phyloP scores from a whole-genome alignment of 2,113 vertebrate species.

The Protobothrops mucrosquamatus region DNA sequence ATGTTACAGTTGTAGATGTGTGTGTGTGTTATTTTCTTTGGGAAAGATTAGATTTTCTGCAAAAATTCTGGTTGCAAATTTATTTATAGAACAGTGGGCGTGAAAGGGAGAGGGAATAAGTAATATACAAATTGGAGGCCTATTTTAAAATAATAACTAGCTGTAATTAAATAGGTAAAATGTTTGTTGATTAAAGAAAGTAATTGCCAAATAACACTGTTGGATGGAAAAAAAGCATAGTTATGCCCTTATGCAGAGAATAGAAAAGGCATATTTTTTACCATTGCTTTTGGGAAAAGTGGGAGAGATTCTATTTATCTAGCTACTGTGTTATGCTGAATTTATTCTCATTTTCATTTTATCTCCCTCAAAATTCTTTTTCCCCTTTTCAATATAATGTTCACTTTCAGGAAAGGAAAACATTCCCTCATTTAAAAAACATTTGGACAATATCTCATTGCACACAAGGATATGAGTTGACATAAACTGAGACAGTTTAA shows the following conservation, averaged over 20 bases:
- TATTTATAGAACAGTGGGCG: neutral
- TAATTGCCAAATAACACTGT: neutral
- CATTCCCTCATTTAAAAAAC: neutral
- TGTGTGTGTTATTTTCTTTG: neutral
- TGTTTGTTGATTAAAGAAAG: neutral
- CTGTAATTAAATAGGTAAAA: neutral
- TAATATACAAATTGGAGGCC: neutral
- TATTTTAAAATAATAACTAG: neutral
- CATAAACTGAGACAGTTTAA: neutral
- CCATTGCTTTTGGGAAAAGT: neutral
- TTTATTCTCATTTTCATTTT: neutral
- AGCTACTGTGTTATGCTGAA: neutral
- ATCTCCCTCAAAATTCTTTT: neutral
- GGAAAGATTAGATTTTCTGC: neutral
- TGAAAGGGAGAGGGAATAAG: neutral
- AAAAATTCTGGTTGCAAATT: neutral
- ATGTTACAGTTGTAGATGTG: neutral
- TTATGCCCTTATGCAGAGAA: neutral
- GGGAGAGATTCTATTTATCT: neutral
- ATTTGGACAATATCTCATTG: neutral
- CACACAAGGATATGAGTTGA: neutral
- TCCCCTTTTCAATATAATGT: neutral
- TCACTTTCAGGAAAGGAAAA: neutral
- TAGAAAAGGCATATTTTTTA: neutral
- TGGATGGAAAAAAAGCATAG: neutral